Evolutionary conservation across 2,888 invertebrate species (phyloP).

Genomic region (Thera obeliscata): DNA sequence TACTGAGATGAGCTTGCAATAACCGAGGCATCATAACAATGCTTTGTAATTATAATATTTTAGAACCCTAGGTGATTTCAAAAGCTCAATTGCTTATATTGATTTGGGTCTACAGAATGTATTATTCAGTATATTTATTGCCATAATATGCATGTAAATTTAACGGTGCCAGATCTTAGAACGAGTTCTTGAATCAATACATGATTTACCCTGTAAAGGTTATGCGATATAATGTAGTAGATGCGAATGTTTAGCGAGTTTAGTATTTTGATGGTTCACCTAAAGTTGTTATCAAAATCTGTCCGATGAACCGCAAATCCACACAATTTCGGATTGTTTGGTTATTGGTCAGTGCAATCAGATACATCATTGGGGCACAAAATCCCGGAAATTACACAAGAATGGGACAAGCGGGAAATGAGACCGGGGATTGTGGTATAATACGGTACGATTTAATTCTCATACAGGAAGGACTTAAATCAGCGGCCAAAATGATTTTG

Average conservation of each 20-base stretch:
- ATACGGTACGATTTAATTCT: conserved; percentile 30
- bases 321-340: conserved; percentile 34
- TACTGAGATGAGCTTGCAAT: too few species aligned
- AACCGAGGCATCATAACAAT: too few species aligned
- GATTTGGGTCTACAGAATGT: too few species aligned
- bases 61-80: too few species aligned
- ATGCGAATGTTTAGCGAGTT: neutral
- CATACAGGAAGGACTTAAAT: conserved; percentile 24
- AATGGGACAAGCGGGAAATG: conserved; percentile 38
- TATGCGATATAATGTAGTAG: too few species aligned
- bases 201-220: too few species aligned
- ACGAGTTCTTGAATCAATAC: too few species aligned
- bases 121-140: too few species aligned
- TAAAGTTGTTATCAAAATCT: conserved; percentile 29
- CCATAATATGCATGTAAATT: too few species aligned
- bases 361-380: conserved; percentile 37
- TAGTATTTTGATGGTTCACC: neutral
- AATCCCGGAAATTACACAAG: conserved; percentile 43
- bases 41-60: too few species aligned
- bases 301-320: conserved; percentile 34
- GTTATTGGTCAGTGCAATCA: conserved; percentile 41
- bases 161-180: too few species aligned
- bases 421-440: conserved; percentile 32
- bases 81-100: too few species aligned
- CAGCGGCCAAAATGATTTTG: conserved; percentile 8